These are phyloP conservation scores for Eristalinus aeneus DNA, from an alignment of 2,888 invertebrate genomes.

Conservation along the genomic window DNA sequence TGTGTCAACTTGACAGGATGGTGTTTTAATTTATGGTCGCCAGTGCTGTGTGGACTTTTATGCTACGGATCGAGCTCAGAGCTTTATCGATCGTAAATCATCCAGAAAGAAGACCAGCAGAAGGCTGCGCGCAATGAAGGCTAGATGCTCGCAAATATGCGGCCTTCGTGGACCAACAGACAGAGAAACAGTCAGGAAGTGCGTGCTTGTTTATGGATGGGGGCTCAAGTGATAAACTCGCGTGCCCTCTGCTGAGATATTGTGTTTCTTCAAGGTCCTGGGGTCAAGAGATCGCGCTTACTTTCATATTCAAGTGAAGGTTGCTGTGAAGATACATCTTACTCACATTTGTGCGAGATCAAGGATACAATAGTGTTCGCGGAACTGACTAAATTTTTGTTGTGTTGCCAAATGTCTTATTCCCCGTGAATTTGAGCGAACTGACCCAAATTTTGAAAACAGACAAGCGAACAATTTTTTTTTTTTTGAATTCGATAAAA, in stretches of 20 bases:
- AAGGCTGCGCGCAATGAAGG: not conserved
- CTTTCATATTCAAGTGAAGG: not conserved
- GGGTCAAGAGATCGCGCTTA: not conserved
- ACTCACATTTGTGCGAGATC: not conserved
- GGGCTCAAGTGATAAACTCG: not conserved
- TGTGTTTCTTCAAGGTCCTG: not conserved
- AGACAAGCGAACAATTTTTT: too few relatives aligned
- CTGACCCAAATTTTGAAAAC: not conserved
- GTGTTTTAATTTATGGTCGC: not conserved
- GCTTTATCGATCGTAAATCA: not conserved
- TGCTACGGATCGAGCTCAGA: not conserved
- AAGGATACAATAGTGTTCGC: not conserved
- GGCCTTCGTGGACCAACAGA: not conserved
- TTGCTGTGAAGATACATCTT: not conserved
- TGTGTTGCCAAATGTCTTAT: not conserved
- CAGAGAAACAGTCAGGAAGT: not conserved
- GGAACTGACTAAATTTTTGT: too few relatives aligned
- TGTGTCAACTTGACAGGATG: not conserved
- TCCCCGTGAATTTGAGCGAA: not conserved
- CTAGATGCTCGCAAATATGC: not conserved
- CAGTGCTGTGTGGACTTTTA: not conserved
- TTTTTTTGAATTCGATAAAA: not conserved
- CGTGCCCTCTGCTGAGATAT: not conserved
- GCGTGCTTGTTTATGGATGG: not conserved
- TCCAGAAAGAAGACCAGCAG: not conserved